Percentiles rank a stretch among this genome's conserved stretches.
phyloP scores from a whole-genome alignment of 2,797 vertebrate species.

The Rhinatrema bivittatum region DNA sequence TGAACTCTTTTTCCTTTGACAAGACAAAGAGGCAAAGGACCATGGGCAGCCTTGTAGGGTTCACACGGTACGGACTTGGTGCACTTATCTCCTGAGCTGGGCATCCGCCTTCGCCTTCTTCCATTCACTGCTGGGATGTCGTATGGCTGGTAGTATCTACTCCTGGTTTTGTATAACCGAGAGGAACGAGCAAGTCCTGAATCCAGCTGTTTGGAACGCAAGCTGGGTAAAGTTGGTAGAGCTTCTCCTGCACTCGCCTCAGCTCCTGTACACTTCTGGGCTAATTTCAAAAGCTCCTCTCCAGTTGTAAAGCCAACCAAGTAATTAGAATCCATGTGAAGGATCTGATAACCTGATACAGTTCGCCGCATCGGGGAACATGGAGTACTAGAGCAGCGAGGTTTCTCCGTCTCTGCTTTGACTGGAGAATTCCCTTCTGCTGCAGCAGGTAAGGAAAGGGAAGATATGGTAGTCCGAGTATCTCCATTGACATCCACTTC shows the following conservation, averaged over 20 bases:
- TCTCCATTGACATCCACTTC: conserved; percentile 83
- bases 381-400: conserved; percentile 88
- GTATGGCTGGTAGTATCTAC: conserved; percentile 87
- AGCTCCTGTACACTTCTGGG: conserved; percentile 68
- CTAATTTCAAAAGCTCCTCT: conserved; percentile 87
- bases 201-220: conserved; percentile 66
- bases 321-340: conserved; percentile 96
- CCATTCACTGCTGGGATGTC: conserved; percentile 83
- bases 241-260: conserved; percentile 67
- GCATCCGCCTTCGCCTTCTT: conserved; percentile 79
- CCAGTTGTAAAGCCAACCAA: conserved; percentile 91
- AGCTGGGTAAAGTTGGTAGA: conserved; percentile 22
- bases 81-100: conserved; percentile 85
- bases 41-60: conserved; percentile 69
- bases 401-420: conserved; percentile 73
- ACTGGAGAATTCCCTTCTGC: conserved; percentile 59
- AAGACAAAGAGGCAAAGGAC: conserved; percentile 81
- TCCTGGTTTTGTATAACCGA: conserved; percentile 75
- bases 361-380: conserved; percentile 84
- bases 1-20: conserved; percentile 84
- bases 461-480: conserved; percentile 64
- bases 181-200: conserved; percentile 71
- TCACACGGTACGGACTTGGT: conserved; percentile 71
- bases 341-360: conserved; percentile 86
- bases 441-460: conserved; percentile 59